phyloP scores from a whole-genome alignment of 2,888 invertebrate species.

The Fabriciana adippe region DNA sequence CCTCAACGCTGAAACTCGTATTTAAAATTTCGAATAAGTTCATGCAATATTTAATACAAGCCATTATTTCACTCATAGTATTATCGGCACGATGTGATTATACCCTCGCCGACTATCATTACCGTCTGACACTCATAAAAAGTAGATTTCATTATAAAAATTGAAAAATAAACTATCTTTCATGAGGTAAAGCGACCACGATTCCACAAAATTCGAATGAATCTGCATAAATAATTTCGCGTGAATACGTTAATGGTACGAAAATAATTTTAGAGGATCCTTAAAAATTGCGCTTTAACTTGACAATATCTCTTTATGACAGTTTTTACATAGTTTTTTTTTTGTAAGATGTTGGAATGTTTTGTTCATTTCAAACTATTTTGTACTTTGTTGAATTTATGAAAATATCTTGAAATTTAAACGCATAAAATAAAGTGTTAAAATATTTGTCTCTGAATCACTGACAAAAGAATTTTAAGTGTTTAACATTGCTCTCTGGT shows the following conservation, averaged over 20 bases:
- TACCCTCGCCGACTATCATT: conserved; percentile 35
- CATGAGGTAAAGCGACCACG: neutral
- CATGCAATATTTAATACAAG: conserved; percentile 35
- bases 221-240: neutral
- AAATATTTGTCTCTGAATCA: no score
- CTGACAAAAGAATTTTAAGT: no score
- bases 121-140: conserved; percentile 18
- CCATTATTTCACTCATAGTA: conserved; percentile 40
- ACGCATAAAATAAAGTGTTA: no score
- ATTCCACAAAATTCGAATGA: no score
- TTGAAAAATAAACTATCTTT: conserved; percentile 18
- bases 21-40: conserved; percentile 1
- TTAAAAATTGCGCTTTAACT: conserved; percentile 9
- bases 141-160: conserved; percentile 18
- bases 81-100: conserved; percentile 28
- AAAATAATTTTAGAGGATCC: conserved; percentile 6
- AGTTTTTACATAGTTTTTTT: no score
- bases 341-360: no score
- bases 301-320: conserved; percentile 5
- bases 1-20: no score
- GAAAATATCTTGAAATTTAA: no score
- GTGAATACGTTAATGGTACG: neutral
- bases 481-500: no score
- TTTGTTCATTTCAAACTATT: no score
- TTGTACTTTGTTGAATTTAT: no score